phyloP scores from a whole-genome alignment of 2,797 vertebrate genomes.

The Muraenolepis orangiensis region DNA sequence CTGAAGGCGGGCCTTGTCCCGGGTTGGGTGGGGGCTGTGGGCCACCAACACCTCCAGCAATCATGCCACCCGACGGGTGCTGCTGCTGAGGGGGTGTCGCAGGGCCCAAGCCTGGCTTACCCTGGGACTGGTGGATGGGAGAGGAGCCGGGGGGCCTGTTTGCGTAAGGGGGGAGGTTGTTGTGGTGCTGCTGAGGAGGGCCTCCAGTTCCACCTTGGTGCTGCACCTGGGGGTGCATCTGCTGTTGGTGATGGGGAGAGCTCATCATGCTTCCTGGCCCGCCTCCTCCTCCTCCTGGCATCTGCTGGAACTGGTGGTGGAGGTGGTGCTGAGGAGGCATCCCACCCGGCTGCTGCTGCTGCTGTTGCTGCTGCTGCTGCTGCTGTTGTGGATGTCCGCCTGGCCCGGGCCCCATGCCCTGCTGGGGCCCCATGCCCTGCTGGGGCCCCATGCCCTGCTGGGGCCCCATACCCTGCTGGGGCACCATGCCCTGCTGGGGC shows the following conservation, averaged over 20 bases:
- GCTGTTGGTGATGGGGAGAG: slow-evolving; percentile 80
- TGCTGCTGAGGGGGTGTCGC: slow-evolving; percentile 83
- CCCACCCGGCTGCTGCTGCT: slow-evolving; percentile 52
- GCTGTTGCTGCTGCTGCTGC: slow-evolving; percentile 69
- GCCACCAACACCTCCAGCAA: slow-evolving; percentile 39
- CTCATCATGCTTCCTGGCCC: slow-evolving; percentile 69
- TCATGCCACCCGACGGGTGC: slow-evolving; percentile 50
- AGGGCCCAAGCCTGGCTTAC: slow-evolving; percentile 85
- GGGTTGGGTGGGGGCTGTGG: slow-evolving; percentile 75
- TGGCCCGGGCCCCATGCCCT: slow-evolving; percentile 63
- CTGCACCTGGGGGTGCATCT: slow-evolving; percentile 84
- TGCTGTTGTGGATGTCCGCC: slow-evolving; percentile 68
- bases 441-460: slow-evolving; percentile 60
- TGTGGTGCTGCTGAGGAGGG: slow-evolving; percentile 74
- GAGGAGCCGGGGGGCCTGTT: slow-evolving; percentile 74
- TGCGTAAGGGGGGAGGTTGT: slow-evolving; percentile 71
- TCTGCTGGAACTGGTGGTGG: slow-evolving; percentile 80
- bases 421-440: slow-evolving; percentile 60
- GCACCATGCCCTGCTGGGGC: too few relatives aligned
- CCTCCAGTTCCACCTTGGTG: slow-evolving; percentile 51
- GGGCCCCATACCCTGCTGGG: slow-evolving; percentile 60
- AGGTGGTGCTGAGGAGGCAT: slow-evolving; percentile 74
- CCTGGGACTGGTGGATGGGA: slow-evolving; percentile 83
- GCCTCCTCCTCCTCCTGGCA: slow-evolving; percentile 60
- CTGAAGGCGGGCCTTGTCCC: slow-evolving; percentile 77